These are phyloP conservation scores for Squalus acanthias DNA, from an alignment of 2,797 vertebrate species.

Conservation along the genomic window DNA sequence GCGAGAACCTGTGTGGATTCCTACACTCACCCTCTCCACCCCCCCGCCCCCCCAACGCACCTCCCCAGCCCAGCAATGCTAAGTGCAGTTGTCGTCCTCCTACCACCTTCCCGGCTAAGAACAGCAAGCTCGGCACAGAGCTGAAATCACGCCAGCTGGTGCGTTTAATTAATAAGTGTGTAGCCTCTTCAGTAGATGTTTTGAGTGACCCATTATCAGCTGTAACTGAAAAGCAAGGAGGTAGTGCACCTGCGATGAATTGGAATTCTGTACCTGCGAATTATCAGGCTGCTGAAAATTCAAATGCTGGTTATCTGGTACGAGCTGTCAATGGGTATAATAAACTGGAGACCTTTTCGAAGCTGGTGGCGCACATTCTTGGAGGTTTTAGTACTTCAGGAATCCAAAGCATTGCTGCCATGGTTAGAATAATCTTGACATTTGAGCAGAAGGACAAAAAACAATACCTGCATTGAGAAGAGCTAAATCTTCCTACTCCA, in stretches of 20 bases:
- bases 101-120: background rate
- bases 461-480: background rate
- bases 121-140: background rate
- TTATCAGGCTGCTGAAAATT: conserved; percentile 20
- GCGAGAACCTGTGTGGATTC: background rate
- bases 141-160: background rate
- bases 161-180: background rate
- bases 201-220: background rate
- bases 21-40: too few species aligned
- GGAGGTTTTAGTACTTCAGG: background rate
- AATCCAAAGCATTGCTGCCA: background rate
- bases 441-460: background rate
- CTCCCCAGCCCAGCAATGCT: background rate
- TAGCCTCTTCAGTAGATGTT: background rate
- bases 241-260: background rate
- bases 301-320: background rate
- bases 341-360: background rate
- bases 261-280: background rate
- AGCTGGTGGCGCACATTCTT: background rate
- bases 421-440: background rate
- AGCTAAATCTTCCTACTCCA: background rate
- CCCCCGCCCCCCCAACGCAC: background rate
- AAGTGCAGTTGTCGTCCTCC: background rate
- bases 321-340: background rate
- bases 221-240: background rate